A percentile compares a stretch with the other conserved stretches of the same genome.
Conservation (phyloP, 2,113 vertebrate species). For the Sprattus sprattus region DNA sequence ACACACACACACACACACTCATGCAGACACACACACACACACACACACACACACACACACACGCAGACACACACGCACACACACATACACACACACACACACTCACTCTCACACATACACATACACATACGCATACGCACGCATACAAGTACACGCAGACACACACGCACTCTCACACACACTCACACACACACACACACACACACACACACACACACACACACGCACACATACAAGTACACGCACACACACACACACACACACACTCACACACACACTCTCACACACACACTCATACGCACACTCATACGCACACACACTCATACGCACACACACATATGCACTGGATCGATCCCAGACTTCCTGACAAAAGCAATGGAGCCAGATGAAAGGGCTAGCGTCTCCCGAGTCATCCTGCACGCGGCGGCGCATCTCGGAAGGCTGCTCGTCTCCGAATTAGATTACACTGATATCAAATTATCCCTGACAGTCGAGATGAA, state of each 20-base stretch:
- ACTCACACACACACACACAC: background rate
- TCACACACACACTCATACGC: constrained; percentile 37
- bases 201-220: background rate
- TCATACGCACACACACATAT: background rate
- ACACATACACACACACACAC: constrained; percentile 42
- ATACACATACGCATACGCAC: constrained; percentile 30
- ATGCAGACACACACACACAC: background rate
- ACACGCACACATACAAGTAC: background rate
- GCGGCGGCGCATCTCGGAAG: background rate
- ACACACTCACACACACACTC: constrained; percentile 37
- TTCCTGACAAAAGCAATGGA: constrained; percentile 21
- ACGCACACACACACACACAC: constrained; percentile 37
- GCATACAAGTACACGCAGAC: background rate
- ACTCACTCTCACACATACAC: constrained; percentile 32
- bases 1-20: background rate
- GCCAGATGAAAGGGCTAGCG: constrained; percentile 9
- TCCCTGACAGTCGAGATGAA: background rate
- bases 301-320: constrained; percentile 30
- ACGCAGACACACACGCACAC: constrained; percentile 29
- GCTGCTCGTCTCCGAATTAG: background rate
- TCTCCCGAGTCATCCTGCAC: background rate
- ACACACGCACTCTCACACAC: background rate
- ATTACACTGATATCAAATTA: constrained; percentile 8
- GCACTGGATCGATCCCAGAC: constrained; percentile 22
- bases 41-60: background rate